Conservation (phyloP, 2,888 invertebrate genomes). For the Eumacrocentrus americanus region DNA sequence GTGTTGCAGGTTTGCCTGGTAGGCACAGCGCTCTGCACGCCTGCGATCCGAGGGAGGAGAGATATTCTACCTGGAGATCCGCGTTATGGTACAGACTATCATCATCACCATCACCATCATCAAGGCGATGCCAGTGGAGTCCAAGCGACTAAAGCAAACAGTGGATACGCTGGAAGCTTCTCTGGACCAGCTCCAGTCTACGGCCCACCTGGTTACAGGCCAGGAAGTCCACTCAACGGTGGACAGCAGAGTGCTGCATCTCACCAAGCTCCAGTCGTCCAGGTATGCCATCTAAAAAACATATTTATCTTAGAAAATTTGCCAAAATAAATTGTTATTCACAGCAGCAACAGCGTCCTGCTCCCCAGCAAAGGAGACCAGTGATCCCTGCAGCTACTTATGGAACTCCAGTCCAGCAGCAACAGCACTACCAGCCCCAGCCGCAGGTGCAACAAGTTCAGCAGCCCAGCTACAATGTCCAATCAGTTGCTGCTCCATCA, state of each 20-base stretch:
- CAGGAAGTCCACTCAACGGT: slow-evolving; percentile 32
- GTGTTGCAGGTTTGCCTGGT: slow-evolving; percentile 50
- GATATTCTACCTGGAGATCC: slow-evolving; percentile 54
- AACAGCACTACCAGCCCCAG: neutral
- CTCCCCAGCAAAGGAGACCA: neutral
- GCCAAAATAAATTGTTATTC: too few relatives aligned
- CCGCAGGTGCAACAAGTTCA: neutral
- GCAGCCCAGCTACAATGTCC: neutral
- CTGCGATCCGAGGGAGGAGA: slow-evolving; percentile 43
- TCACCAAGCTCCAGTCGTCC: slow-evolving; percentile 13
- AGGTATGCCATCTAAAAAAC: neutral
- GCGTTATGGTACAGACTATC: slow-evolving; percentile 55
- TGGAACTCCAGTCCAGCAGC: slow-evolving; percentile 19
- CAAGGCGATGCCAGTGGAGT: slow-evolving; percentile 32
- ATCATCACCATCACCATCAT: slow-evolving; percentile 50
- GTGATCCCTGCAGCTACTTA: slow-evolving; percentile 11
- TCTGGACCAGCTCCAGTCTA: slow-evolving; percentile 30
- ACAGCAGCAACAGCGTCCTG: neutral
- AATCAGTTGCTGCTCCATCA: neutral
- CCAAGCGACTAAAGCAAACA: slow-evolving; percentile 30
- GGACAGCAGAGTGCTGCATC: neutral
- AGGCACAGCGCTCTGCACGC: slow-evolving; percentile 44
- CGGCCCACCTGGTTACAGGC: slow-evolving; percentile 42
- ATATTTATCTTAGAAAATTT: too few relatives aligned
- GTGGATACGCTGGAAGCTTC: slow-evolving; percentile 33